phyloP scores from a whole-genome alignment of 1,140 invertebrate genomes.

The Drosophila busckii region DNA sequence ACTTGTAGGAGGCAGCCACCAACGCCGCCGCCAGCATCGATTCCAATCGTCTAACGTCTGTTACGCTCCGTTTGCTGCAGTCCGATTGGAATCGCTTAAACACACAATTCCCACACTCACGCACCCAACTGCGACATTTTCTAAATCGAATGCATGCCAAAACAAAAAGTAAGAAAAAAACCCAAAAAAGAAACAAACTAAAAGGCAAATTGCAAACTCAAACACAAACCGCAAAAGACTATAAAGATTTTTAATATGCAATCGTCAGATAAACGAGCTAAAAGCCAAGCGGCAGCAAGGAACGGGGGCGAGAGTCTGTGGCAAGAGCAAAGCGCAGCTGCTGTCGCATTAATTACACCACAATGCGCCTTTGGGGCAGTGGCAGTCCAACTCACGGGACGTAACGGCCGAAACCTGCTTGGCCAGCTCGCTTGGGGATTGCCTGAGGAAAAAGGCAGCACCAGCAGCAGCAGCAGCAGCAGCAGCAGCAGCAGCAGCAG shows the following conservation, averaged over 20 bases:
- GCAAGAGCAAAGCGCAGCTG: slow-evolving; percentile 63
- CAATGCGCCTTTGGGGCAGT: slow-evolving; percentile 26
- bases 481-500: too few relatives aligned
- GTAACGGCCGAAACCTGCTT: slow-evolving; percentile 49
- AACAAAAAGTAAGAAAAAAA: slow-evolving; percentile 13
- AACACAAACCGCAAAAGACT: slow-evolving; percentile 75
- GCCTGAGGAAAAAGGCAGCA: not conserved
- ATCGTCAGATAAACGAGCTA: slow-evolving; percentile 52
- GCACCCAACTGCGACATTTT: slow-evolving; percentile 51
- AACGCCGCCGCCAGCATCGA: slow-evolving; percentile 38
- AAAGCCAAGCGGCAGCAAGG: not conserved
- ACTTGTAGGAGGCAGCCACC: slow-evolving; percentile 63
- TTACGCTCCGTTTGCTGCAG: slow-evolving; percentile 71
- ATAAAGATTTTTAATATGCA: slow-evolving; percentile 75
- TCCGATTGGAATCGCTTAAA: slow-evolving; percentile 59
- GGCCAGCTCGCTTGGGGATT: slow-evolving; percentile 21
- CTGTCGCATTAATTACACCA: slow-evolving; percentile 73
- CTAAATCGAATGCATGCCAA: slow-evolving; percentile 62
- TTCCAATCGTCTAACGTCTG: slow-evolving; percentile 70
- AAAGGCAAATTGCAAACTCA: slow-evolving; percentile 58
- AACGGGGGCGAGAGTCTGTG: not conserved
- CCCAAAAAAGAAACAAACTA: slow-evolving; percentile 22
- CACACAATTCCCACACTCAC: slow-evolving; percentile 62
- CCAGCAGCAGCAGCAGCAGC: too few relatives aligned
- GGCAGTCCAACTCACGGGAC: not conserved